Conservation (phyloP, 2,113 vertebrate species). For the Carollia perspicillata region DNA sequence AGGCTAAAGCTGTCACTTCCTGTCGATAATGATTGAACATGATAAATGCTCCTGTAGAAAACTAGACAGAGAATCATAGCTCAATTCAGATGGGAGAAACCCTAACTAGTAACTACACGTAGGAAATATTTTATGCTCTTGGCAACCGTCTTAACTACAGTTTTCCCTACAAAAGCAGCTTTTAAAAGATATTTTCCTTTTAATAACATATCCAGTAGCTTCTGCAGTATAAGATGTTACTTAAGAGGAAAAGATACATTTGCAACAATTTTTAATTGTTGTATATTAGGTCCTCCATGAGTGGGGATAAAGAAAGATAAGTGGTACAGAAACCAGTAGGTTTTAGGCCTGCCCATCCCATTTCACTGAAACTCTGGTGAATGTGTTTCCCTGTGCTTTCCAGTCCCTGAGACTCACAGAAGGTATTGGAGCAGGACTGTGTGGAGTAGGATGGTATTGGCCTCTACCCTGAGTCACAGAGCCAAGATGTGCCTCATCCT, state of each 20-base stretch:
- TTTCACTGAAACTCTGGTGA: not conserved
- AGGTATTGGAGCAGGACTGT: not conserved
- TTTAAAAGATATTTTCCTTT: not conserved
- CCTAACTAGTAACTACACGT: not conserved
- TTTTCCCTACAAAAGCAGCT: not conserved
- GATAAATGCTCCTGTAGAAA: not conserved
- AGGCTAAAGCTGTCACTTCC: not conserved
- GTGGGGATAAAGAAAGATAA: not conserved
- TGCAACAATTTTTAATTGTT: not conserved
- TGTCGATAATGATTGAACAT: not conserved
- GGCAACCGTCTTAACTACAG: not conserved
- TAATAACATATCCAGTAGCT: not conserved
- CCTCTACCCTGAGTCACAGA: not conserved
- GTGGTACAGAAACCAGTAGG: not conserved
- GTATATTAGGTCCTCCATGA: not conserved
- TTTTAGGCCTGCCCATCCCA: not conserved
- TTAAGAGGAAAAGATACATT: not conserved
- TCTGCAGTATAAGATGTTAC: not conserved
- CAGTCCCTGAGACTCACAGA: not conserved
- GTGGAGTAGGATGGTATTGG: not conserved
- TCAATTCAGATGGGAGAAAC: slow-evolving; percentile 1
- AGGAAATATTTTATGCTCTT: not conserved
- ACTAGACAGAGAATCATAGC: not conserved
- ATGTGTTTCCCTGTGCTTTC: not conserved
- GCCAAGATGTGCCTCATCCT: not conserved